A percentile compares a stretch with the other conserved stretches of the same genome.
These are phyloP conservation scores for Diadema setosum DNA, from an alignment of 35 echinoderm and acorn worm species.

Conservation along the genomic window DNA sequence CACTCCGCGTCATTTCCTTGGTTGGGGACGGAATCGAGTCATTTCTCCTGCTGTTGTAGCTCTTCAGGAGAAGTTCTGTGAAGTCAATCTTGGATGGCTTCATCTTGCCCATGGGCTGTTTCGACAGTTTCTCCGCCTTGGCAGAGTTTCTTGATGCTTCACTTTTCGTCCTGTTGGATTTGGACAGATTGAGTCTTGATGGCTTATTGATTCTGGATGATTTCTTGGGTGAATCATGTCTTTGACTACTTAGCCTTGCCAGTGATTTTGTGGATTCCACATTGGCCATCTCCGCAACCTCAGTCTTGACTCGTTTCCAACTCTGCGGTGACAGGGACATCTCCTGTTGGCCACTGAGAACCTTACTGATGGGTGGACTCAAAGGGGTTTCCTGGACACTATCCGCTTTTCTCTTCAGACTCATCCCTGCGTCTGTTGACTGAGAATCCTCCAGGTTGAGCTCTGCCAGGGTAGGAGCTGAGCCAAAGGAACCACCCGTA, in stretches of 20 bases:
- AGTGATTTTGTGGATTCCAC: neutral
- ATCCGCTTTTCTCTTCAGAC: conserved; percentile 21
- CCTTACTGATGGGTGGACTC: neutral
- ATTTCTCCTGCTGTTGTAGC: neutral
- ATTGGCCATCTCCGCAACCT: neutral
- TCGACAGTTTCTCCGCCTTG: neutral
- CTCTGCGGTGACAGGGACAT: neutral
- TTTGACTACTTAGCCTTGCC: neutral
- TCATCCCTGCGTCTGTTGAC: conserved; percentile 7
- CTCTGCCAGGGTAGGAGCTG: conserved; percentile 85
- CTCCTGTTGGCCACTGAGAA: conserved; percentile 16
- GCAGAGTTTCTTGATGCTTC: neutral
- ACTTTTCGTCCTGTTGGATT: neutral
- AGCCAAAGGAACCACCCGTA: conserved; percentile 24
- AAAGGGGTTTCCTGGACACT: neutral
- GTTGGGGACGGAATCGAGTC: neutral
- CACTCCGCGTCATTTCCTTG: conserved; percentile 1
- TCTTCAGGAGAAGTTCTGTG: neutral
- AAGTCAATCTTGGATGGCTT: neutral
- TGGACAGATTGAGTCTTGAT: neutral
- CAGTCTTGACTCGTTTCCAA: conserved; percentile 21
- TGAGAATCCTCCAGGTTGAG: conserved; percentile 96
- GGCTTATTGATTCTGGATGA: conserved; percentile 9
- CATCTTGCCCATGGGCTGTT: neutral
- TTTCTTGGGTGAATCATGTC: neutral